Base-by-base conservation (phyloP, 1,140 invertebrate genomes). In the Camponotus vicinus region DNA sequence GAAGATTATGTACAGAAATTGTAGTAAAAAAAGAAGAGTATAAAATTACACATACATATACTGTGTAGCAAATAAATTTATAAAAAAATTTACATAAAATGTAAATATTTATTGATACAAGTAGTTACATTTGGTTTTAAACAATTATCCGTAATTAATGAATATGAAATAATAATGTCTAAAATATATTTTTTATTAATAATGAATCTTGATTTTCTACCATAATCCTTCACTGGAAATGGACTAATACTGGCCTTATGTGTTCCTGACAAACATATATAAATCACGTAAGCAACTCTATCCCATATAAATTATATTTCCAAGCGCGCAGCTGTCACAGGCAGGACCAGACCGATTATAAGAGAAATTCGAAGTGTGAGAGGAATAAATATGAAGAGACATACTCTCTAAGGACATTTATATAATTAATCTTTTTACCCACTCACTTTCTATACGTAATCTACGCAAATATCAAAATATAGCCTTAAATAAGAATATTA, bases 271-370 rank as follows among this genome's bases (percentile, higher is more conserved):
- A 57, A 80, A 80, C 49, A 79, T 70, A 79, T 52, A 70, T 80
- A 80, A 80, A 80, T 80, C 78, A 52, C 49, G 49, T 52, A 70
- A 80, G 64, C 34, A 70, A 57, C 64, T 80, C 49, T 55, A 34
- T 79, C 45, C 63, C 15, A 27, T 69, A 80, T 80, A 80, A 80
- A 80, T 80, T 80, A 80, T 80, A 70, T 70, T 80, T 80, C 66
- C 78, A 42, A 57, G 64, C 64, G 15, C 64, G 40, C 63, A 55
- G 63, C 77, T 80, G 77, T 80, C 78, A 70, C 52, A 32, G 37
- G 8, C 78, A 80, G 64, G 21, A 42, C 18, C n/a, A 21, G 66
- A 52, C 37, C 66, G 49, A 80, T 80, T 70, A 70, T 57, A 57
- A 80, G 66, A 57, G 66, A 80, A 55, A 67, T 32, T 52, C 34